Evolutionary conservation across 2,888 invertebrate genomes (phyloP).

Genomic region (Crematogaster levior): DNA sequence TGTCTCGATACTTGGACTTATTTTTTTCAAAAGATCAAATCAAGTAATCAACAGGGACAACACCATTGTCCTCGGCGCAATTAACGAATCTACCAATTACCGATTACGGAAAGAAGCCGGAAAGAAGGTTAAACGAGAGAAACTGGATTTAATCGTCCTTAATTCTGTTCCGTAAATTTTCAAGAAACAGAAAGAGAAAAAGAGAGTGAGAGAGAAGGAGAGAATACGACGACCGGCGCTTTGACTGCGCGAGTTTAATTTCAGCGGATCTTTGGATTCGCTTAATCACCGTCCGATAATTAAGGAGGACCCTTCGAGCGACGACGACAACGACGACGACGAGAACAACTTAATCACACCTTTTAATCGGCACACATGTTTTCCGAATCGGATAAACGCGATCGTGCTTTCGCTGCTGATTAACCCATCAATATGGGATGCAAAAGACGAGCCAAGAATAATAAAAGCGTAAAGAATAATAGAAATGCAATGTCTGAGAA

Average conservation of each 20-base stretch:
- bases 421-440: not conserved
- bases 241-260: conserved; percentile 63
- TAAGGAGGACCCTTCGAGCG: conserved; percentile 57
- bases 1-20: not conserved
- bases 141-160: conserved; percentile 49
- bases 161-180: conserved; percentile 43
- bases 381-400: conserved; percentile 8
- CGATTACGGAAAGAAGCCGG: conserved; percentile 49
- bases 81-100: conserved; percentile 45
- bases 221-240: conserved; percentile 25
- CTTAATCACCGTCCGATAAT: conserved; percentile 70
- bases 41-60: conserved; percentile 10
- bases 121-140: conserved; percentile 50
- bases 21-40: conserved; percentile 16
- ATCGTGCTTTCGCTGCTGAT: conserved; percentile 9
- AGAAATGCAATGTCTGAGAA: not conserved
- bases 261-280: conserved; percentile 63
- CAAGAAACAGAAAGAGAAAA: conserved; percentile 29
- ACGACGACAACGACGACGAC: conserved; percentile 16
- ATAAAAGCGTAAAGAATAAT: conserved; percentile 11
- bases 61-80: conserved; percentile 23
- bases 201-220: conserved; percentile 14
- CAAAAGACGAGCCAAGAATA: not conserved
- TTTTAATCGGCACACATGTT: conserved; percentile 59
- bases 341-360: conserved; percentile 66